These are phyloP conservation scores for Machimus atricapillus DNA, from an alignment of 2,888 invertebrate species.

Conservation along the genomic window DNA sequence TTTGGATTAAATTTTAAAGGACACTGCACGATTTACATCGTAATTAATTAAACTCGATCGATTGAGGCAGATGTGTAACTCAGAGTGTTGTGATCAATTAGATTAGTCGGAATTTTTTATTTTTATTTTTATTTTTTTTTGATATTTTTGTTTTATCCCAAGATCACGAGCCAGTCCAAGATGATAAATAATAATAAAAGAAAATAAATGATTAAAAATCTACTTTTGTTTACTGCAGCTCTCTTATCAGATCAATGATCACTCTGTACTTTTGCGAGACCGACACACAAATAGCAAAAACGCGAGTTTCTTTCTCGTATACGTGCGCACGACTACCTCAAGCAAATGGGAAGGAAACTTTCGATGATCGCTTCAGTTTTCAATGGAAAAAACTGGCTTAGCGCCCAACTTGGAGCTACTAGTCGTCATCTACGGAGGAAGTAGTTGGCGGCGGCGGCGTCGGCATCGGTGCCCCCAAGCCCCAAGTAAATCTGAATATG, in stretches of 20 bases:
- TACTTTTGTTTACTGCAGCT: conserved; percentile 18
- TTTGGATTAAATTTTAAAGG: neutral
- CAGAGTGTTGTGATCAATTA: neutral
- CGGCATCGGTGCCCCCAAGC: neutral
- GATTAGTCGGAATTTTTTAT: neutral
- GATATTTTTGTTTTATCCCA: neutral
- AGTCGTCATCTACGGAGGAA: neutral
- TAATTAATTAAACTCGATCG: neutral
- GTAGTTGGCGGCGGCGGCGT: neutral
- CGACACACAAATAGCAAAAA: neutral
- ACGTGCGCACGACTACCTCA: conserved; percentile 21
- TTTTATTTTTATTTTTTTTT: neutral
- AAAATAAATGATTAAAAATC: neutral
- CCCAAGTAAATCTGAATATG: conserved; percentile 31
- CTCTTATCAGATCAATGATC: conserved; percentile 21
- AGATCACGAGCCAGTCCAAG: neutral
- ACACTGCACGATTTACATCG: neutral
- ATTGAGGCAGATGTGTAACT: neutral
- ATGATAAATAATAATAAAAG: neutral
- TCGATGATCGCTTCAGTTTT: neutral
- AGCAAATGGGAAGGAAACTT: conserved; percentile 16
- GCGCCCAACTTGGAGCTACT: neutral
- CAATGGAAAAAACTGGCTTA: neutral
- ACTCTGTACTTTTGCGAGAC: conserved; percentile 8
- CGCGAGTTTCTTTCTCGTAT: neutral